Conservation (phyloP, 2,888 invertebrate genomes). For the Lamellibrachia columna region DNA sequence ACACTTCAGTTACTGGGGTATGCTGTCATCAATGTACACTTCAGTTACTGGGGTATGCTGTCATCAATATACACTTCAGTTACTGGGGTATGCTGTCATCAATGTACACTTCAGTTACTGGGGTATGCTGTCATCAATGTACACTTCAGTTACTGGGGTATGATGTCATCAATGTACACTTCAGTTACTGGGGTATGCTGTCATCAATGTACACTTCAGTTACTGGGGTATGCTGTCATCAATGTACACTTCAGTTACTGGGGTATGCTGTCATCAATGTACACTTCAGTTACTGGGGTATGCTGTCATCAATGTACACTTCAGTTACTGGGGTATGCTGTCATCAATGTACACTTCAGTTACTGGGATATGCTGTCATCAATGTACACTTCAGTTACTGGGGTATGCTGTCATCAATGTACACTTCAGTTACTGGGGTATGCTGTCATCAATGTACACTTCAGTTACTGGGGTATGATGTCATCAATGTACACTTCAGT, state of each 20-base stretch:
- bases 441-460: not conserved
- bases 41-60: not conserved
- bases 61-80: not conserved
- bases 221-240: not conserved
- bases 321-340: not conserved
- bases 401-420: not conserved
- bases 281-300: not conserved
- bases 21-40: not conserved
- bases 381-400: not conserved
- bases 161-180: not conserved
- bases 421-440: not conserved
- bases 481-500: not conserved
- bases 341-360: not conserved
- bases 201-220: not conserved
- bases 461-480: not conserved
- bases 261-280: not conserved
- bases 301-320: not conserved
- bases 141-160: not conserved
- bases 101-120: not conserved
- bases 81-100: not conserved
- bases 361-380: not conserved
- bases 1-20: not conserved
- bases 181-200: not conserved
- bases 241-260: not conserved
- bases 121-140: not conserved